Conservation (phyloP, 2,888 invertebrate genomes). For the Macropis europaea region DNA sequence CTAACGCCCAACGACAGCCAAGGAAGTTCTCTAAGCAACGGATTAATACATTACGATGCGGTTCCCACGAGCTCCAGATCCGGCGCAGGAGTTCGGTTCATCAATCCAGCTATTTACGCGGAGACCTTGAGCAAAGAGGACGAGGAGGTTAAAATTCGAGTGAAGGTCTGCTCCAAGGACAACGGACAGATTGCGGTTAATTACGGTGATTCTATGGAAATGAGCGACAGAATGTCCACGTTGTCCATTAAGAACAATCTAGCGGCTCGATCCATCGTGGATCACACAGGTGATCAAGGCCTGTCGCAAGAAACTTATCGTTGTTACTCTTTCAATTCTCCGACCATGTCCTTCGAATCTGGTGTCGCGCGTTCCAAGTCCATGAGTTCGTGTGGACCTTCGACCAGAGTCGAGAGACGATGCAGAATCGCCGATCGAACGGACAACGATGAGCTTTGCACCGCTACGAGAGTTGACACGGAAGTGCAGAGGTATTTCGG, state of each 20-base stretch:
- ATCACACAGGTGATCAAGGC: conserved; percentile 41
- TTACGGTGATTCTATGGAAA: conserved; percentile 68
- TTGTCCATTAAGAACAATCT: conserved; percentile 39
- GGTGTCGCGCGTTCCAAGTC: conserved; percentile 40
- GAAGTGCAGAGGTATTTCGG: conserved; percentile 57
- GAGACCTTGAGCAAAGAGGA: conserved; percentile 81
- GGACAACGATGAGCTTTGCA: conserved; percentile 4
- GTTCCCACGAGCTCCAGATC: conserved; percentile 42
- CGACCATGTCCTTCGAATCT: conserved; percentile 36
- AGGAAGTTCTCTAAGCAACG: conserved; percentile 5
- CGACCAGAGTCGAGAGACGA: conserved; percentile 52
- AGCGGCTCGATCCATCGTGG: background rate
- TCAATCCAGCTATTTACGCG: conserved; percentile 84
- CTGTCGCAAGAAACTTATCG: conserved; percentile 62
- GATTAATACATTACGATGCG: background rate
- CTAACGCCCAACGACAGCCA: background rate
- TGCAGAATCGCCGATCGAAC: conserved; percentile 50
- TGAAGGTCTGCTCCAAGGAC: conserved; percentile 25
- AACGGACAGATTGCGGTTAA: conserved; percentile 51
- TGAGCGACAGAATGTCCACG: conserved; percentile 31
- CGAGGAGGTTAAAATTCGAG: conserved; percentile 42
- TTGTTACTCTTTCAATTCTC: conserved; percentile 60
- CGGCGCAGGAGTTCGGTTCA: conserved; percentile 77
- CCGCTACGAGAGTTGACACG: conserved; percentile 20
- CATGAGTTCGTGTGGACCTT: conserved; percentile 41